Percentiles rank a stretch among this genome's conserved stretches.
Evolutionary conservation across 2,888 invertebrate genomes (phyloP).

Genomic region (Copidosoma aretas): DNA sequence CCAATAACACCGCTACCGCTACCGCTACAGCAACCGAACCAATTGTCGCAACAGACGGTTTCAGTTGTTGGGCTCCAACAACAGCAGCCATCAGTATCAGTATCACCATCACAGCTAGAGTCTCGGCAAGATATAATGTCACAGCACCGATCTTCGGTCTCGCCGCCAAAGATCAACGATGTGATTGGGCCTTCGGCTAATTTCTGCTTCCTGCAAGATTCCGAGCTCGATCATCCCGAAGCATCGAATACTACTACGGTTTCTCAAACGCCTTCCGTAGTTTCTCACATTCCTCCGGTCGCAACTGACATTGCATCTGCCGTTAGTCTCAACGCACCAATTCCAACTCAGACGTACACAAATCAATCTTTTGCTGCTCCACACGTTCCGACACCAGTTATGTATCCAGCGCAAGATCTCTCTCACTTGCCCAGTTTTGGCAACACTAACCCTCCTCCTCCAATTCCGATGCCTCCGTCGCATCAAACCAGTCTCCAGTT

Average conservation of each 20-base stretch:
- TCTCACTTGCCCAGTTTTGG: slow-evolving; percentile 65
- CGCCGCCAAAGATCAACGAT: slow-evolving; percentile 72
- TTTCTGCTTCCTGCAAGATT: slow-evolving; percentile 87
- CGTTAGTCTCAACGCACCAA: slow-evolving; percentile 65
- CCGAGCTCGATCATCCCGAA: slow-evolving; percentile 73
- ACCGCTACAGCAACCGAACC: slow-evolving; percentile 66
- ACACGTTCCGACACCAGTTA: slow-evolving; percentile 52
- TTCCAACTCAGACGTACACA: slow-evolving; percentile 85
- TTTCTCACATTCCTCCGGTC: slow-evolving; percentile 60
- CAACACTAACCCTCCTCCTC: slow-evolving; percentile 58
- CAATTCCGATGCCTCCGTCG: slow-evolving; percentile 67
- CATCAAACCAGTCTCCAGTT: slow-evolving; percentile 58
- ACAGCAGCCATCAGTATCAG: slow-evolving; percentile 31
- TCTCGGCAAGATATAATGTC: slow-evolving; percentile 35
- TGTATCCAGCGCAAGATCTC: slow-evolving; percentile 61
- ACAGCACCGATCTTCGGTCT: slow-evolving; percentile 22
- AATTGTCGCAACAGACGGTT: slow-evolving; percentile 6
- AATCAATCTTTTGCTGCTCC: slow-evolving; percentile 77
- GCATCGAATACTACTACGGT: slow-evolving; percentile 46
- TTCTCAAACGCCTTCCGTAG: slow-evolving; percentile 57
- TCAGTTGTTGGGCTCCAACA: slow-evolving; percentile 25
- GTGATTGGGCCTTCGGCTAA: slow-evolving; percentile 77
- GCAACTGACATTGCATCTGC: slow-evolving; percentile 34
- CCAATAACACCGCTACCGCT: slow-evolving; percentile 44
- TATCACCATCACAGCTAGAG: too few relatives aligned